Evolutionary conservation across 2,888 invertebrate species (phyloP).

Genomic region (Aporophyla nigra): DNA sequence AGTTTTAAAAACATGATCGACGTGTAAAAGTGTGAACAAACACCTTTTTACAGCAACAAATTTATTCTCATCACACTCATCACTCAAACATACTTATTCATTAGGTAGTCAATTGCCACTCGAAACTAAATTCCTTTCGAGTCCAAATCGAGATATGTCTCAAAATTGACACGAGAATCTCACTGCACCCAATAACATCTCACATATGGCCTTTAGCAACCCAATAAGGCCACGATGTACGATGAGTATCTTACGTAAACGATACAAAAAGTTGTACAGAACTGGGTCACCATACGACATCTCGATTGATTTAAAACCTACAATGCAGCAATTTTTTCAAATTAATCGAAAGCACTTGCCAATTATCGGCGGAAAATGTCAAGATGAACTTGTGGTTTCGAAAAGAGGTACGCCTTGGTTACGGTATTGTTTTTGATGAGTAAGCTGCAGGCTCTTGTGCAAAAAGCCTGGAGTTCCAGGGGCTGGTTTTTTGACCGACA

Average conservation of each 20-base stretch:
- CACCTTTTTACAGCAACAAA: too few relatives aligned
- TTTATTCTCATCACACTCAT: neutral
- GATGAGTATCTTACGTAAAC: slow-evolving; percentile 68
- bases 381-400: slow-evolving; percentile 74
- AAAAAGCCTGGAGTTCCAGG: slow-evolving; percentile 25
- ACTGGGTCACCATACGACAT: slow-evolving; percentile 63
- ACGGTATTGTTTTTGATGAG: slow-evolving; percentile 53
- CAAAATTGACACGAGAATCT: slow-evolving; percentile 53
- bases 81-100: neutral
- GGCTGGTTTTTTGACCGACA: slow-evolving; percentile 27
- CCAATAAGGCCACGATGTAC: slow-evolving; percentile 52
- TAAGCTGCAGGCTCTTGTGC: slow-evolving; percentile 44
- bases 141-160: slow-evolving; percentile 29
- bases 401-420: slow-evolving; percentile 65
- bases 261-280: slow-evolving; percentile 70
- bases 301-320: slow-evolving; percentile 64
- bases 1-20: too few relatives aligned
- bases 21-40: too few relatives aligned
- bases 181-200: slow-evolving; percentile 43
- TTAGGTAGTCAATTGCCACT: slow-evolving; percentile 19
- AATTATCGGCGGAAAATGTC: slow-evolving; percentile 73
- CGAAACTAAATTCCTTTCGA: slow-evolving; percentile 23
- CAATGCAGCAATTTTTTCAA: slow-evolving; percentile 63
- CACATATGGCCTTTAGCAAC: slow-evolving; percentile 53
- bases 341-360: slow-evolving; percentile 68